phyloP scores from a whole-genome alignment of 1,140 invertebrate species.

The Drosophila aff. region DNA sequence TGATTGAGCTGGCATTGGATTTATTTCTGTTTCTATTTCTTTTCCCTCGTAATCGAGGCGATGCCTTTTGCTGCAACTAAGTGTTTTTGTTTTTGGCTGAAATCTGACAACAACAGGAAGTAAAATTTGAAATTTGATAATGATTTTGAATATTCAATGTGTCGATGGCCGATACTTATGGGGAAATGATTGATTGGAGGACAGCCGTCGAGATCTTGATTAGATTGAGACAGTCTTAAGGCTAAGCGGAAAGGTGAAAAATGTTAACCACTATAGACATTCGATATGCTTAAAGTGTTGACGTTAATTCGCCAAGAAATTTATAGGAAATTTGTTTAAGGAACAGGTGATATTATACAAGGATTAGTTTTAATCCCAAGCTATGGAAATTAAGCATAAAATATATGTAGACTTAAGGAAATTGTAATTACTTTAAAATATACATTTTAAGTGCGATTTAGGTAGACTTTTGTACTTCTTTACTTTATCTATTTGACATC shows the following conservation, averaged over 20 bases:
- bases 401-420: background rate
- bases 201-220: slow-evolving; percentile 40
- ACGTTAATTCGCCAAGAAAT: background rate
- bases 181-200: slow-evolving; percentile 37
- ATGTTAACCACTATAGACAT: slow-evolving; percentile 4
- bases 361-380: background rate
- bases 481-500: background rate
- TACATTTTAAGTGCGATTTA: background rate
- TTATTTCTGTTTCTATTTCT: slow-evolving; percentile 10
- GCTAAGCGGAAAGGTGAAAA: slow-evolving; percentile 29
- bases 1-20: slow-evolving; percentile 51
- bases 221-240: slow-evolving; percentile 24
- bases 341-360: fast-evolving
- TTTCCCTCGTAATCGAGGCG: slow-evolving; percentile 6
- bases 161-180: slow-evolving; percentile 39
- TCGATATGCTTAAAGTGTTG: slow-evolving; percentile 20
- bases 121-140: slow-evolving; percentile 41
- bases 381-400: background rate
- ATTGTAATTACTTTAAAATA: background rate
- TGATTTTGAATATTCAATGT: slow-evolving; percentile 44
- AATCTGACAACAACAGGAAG: slow-evolving; percentile 46
- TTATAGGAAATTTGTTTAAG: background rate
- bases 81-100: slow-evolving; percentile 16
- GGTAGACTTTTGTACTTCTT: too few relatives aligned
- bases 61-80: slow-evolving; percentile 24